phyloP scores from a whole-genome alignment of 2,797 vertebrate species.

The Sebastes baramenuke region DNA sequence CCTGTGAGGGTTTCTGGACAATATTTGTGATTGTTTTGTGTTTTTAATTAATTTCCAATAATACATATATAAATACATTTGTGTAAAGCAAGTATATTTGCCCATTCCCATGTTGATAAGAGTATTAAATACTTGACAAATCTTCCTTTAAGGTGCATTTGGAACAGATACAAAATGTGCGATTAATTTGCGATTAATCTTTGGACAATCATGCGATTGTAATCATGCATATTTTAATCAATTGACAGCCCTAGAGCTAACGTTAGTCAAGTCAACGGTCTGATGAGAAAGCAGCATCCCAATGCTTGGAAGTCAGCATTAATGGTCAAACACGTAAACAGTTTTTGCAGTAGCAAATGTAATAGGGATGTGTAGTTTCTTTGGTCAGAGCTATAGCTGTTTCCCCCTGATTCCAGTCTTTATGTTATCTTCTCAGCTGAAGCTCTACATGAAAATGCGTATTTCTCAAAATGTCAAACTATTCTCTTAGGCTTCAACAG shows the following conservation, averaged over 20 bases:
- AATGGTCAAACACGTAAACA: not conserved
- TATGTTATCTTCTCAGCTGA: not conserved
- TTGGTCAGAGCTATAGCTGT: not conserved
- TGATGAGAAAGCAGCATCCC: not conserved
- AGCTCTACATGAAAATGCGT: not conserved
- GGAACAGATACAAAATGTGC: too few species aligned
- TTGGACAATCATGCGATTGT: not conserved
- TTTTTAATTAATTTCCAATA: rapidly evolving
- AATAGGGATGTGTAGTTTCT: not conserved
- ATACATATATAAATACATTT: too few species aligned
- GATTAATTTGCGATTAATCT: too few species aligned
- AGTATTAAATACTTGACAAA: too few species aligned
- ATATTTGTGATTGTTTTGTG: too few species aligned
- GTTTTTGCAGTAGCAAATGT: not conserved
- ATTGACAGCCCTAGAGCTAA: not conserved
- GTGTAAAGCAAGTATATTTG: too few species aligned
- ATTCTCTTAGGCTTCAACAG: not conserved
- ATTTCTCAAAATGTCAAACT: not conserved
- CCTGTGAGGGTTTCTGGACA: too few species aligned
- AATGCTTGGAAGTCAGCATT: not conserved
- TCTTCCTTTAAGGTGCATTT: too few species aligned
- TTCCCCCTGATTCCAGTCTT: not conserved
- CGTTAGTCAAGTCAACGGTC: not conserved
- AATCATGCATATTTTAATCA: too few species aligned
- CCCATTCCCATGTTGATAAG: too few species aligned